Base-by-base conservation (phyloP, 30 jellyfish, hydroid and myxozoan genomes). In the Aurelia sp. region DNA sequence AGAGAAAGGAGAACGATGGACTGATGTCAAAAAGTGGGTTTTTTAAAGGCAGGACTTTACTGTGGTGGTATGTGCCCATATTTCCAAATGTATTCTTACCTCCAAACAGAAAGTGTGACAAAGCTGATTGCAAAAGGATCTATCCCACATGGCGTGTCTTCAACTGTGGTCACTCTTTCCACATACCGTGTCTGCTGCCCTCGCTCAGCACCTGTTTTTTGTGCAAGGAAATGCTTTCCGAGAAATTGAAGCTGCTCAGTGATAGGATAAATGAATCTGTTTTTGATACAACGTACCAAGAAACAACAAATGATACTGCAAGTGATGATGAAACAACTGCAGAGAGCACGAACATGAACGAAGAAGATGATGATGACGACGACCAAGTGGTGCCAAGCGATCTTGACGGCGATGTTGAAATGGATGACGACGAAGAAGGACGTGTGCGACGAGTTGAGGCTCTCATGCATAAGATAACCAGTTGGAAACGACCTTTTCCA, bases 121-220 rank as follows among this genome's bases (percentile, higher is more conserved):
- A 10, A 62, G 72, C 20, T 31, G 72, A 62, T 44, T 62, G 72
- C 72, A 12, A 62, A 3, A 62, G 27, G 27, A 40, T 62, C 20
- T 62, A 62, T 40, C 72, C 72, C 20, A 62, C 72, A 31, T 62
- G 72, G 72, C 21, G 72, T 40, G 72, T 62, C 20, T 62, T 62
- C 27, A 62, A 40, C 72, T 62, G 72, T 62, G 72, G 72, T 40
- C 72, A 62, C 72, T 62, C 72, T 1, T 62, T 12, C 27, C 72
- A 62, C 72, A 1, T 62, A 40, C 41, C 3, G 27, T 62, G 72
- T 40, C 72, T 62, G 3, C 72, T 62, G 72, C 72, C 72, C 27
- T 31, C 72, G 1, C 72, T 62, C 72, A 62, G 72, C 72, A 62
- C 72, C 20, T 62, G 72, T 62, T 62, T 62, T 40, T 2, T 40